phyloP scores from a whole-genome alignment of 2,888 invertebrate species.

The Mesopsocus fuscifrons region DNA sequence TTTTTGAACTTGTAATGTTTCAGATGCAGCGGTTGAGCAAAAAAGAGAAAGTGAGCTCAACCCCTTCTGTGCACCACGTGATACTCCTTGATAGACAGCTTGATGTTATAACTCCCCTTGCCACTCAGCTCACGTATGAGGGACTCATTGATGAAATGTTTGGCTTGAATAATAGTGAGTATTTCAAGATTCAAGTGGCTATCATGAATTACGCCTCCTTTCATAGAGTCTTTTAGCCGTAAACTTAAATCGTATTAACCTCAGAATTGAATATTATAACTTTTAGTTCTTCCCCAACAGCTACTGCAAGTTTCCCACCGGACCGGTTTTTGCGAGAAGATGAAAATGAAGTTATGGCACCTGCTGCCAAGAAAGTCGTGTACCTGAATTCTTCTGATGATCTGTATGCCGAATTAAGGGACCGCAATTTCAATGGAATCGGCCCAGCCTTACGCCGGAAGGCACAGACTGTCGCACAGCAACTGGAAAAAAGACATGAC shows the following conservation, averaged over 20 bases:
- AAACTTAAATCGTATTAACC: no score
- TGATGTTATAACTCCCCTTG: conserved; percentile 79
- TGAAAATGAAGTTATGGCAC: conserved; percentile 32
- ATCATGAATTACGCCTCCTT: no score
- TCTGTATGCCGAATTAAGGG: conserved; percentile 66
- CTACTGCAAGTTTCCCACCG: conserved; percentile 65
- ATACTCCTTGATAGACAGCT: conserved; percentile 77
- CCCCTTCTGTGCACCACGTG: conserved; percentile 61
- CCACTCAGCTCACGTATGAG: conserved; percentile 92
- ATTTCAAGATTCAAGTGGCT: no score
- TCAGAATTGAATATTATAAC: background rate
- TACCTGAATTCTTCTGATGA: conserved; percentile 79
- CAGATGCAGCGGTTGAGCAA: no score
- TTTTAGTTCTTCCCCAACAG: conserved; percentile 27
- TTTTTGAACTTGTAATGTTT: no score
- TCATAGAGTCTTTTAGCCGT: no score
- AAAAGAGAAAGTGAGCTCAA: conserved; percentile 28
- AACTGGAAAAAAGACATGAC: conserved; percentile 65
- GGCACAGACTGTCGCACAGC: conserved; percentile 67
- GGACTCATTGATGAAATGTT: conserved; percentile 93
- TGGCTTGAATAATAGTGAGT: conserved; percentile 52
- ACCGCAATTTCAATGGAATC: conserved; percentile 83
- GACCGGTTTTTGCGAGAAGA: conserved; percentile 63
- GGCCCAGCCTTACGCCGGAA: conserved; percentile 69
- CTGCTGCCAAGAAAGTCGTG: conserved; percentile 50